Evolutionary conservation across 2,797 vertebrate genomes (phyloP).

Genomic region (Naso thynnoides): DNA sequence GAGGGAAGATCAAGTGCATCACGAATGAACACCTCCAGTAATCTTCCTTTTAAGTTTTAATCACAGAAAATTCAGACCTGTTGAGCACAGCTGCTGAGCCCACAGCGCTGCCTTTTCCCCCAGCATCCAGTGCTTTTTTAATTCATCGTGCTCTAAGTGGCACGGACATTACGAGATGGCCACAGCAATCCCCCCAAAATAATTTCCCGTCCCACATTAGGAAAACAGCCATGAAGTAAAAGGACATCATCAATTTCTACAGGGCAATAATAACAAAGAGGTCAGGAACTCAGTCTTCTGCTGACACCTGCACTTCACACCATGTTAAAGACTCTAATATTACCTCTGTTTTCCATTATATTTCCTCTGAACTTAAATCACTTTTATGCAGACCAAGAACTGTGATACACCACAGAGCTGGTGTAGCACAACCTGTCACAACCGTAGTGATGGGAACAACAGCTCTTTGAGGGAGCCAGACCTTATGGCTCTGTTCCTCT

Average conservation of each 20-base stretch:
- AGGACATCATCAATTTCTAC: constrained; percentile 78
- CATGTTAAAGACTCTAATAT: constrained; percentile 59
- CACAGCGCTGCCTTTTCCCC: constrained; percentile 38
- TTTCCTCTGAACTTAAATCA: constrained; percentile 55
- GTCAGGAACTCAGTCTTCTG: constrained; percentile 58
- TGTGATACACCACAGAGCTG: constrained; percentile 29
- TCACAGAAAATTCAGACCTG: constrained; percentile 47
- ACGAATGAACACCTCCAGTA: constrained; percentile 40
- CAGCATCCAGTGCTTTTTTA: constrained; percentile 41
- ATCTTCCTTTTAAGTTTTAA: constrained; percentile 56
- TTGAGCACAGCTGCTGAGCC: constrained; percentile 38
- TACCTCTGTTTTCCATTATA: constrained; percentile 50
- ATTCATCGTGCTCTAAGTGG: constrained; percentile 67
- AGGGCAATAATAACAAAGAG: constrained; percentile 75
- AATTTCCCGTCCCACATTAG: constrained; percentile 73
- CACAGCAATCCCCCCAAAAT: constrained; percentile 64
- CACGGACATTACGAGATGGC: constrained; percentile 65
- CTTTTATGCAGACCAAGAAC: constrained; percentile 57
- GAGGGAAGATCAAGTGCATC: constrained; percentile 35
- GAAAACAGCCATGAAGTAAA: constrained; percentile 76
- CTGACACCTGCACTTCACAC: constrained; percentile 68
- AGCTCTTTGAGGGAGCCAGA: no score
- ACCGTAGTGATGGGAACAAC: no score
- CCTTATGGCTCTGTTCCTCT: no score
- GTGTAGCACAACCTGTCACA: constrained; percentile 21